Percentiles rank a stretch among this genome's conserved stretches.
Evolutionary conservation across 23 tunicate species (phyloP).

Genomic region (Clavelina lepadiformis): DNA sequence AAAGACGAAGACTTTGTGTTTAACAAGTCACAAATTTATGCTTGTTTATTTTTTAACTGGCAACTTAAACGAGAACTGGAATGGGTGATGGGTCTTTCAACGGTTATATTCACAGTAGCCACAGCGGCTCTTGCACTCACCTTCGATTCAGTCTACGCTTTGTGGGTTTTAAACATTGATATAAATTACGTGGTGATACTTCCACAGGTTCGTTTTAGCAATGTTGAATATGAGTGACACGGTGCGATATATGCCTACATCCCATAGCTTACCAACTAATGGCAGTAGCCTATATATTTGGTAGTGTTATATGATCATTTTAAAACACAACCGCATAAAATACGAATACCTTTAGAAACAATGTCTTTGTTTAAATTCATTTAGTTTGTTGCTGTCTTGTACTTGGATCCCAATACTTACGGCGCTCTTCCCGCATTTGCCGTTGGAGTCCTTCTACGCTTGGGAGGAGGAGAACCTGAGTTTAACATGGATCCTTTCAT

Average conservation of each 20-base stretch:
- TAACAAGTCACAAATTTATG: too few species aligned
- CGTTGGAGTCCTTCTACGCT: slow-evolving; percentile 33
- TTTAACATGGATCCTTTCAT: slow-evolving; percentile 40
- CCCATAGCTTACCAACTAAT: too few species aligned
- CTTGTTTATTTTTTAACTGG: too few species aligned
- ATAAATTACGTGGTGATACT: slow-evolving; percentile 60
- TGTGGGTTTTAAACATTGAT: slow-evolving; percentile 39
- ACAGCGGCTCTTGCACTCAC: slow-evolving; percentile 38
- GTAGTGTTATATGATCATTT: not conserved
- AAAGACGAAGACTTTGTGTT: too few species aligned
- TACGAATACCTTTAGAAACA: too few species aligned
- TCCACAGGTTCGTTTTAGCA: slow-evolving; percentile 58
- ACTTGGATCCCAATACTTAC: slow-evolving; percentile 55
- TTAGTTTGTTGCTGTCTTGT: slow-evolving; percentile 33
- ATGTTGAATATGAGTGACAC: too few species aligned
- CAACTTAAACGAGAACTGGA: slow-evolving; percentile 28
- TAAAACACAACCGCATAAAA: too few species aligned
- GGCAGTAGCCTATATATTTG: too few species aligned
- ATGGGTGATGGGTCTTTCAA: slow-evolving; percentile 55
- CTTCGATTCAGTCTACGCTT: slow-evolving; percentile 52
- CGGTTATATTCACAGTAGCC: slow-evolving; percentile 24
- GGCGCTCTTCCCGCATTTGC: slow-evolving; percentile 42
- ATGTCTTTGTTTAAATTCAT: too few species aligned
- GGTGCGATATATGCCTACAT: too few species aligned
- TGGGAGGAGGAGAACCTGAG: slow-evolving; percentile 53